Evolutionary conservation across 2,113 vertebrate genomes (phyloP), one percentile per base, ranked within the genome.

Genomic region (Sterna hirundo): DNA sequence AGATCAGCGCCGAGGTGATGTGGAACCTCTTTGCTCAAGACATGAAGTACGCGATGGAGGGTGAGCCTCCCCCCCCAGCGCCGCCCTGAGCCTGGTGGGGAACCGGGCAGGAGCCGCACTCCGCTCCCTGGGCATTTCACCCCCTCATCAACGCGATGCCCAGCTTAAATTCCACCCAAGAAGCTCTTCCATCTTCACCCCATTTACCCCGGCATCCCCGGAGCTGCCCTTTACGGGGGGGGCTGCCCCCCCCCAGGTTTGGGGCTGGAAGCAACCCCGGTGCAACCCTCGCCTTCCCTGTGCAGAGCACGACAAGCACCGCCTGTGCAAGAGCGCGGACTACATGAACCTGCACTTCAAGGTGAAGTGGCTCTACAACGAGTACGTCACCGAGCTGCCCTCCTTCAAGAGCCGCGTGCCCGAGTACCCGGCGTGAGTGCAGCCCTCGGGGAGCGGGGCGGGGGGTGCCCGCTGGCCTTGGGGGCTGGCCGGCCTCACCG

Each of bases 271-370:
- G 68, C 30, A n/a, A 70, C 32, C 17, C 36, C 55, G 3, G 1
- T 1, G 1, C 2, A 12, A 12, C 49, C 1, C 4, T 10, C 4
- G 0, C 32, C 57, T 40, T 52, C 44, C 40, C 75, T 4, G 1
- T 25, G 34, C 96, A 99, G 99, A 99, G 93, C 99, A 99, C 1
- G 99, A 99, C 94, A 99, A 99, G 95, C 99, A 99, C 70, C 99
- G 99, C 6, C 96, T 99, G 81, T 99, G 99, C 97, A 99, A 99
- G 98, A 99, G 99, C 1, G 99, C 99, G 0, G 99, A 99, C 97
- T 99, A 99, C 97, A 99, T 99, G 99, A 99, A 99, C 98, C 98
- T 99, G 91, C 99, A 99, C 98, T 99, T 99, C 97, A 99, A 99
- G 97, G 99, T 99, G 77, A 99, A 99, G 97, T 99, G 99, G 99